phyloP scores from a whole-genome alignment of 1,140 invertebrate genomes.

The Harlomillsia oculata region DNA sequence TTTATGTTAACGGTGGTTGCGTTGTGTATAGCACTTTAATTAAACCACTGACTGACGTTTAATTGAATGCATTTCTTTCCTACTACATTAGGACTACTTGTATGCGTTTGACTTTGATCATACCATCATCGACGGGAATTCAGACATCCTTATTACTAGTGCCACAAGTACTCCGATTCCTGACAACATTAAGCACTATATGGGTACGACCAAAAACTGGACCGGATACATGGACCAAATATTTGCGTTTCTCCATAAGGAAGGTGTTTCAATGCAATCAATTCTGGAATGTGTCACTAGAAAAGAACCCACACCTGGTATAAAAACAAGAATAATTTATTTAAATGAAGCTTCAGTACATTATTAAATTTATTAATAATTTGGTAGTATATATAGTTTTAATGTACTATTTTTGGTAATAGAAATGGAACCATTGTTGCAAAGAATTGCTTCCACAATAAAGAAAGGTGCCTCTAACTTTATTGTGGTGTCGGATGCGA shows the following conservation, averaged over 20 bases:
- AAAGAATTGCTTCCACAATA: conserved; percentile 1
- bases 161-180: conserved; percentile 13
- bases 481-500: conserved; percentile 30
- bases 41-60: too few relatives aligned
- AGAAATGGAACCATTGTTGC: conserved; percentile 28
- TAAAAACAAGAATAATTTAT: too few relatives aligned
- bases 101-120: conserved; percentile 35
- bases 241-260: conserved; percentile 15
- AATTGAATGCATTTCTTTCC: too few relatives aligned
- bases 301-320: conserved; percentile 22
- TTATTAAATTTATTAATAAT: not conserved
- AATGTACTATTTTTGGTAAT: not conserved
- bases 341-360: not conserved
- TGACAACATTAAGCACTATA: conserved; percentile 6
- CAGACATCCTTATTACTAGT: conserved; percentile 19
- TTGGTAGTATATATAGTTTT: not conserved
- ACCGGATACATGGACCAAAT: conserved; percentile 31
- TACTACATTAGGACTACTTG: too few relatives aligned
- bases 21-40: too few relatives aligned
- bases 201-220: conserved; percentile 21
- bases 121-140: conserved; percentile 31
- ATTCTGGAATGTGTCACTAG: conserved; percentile 3
- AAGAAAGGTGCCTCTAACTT: not conserved
- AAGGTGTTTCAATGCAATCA: conserved; percentile 17
- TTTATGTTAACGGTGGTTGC: too few relatives aligned